phyloP scores from a whole-genome alignment of 1,140 invertebrate species.

The Bathynomus jamesi region DNA sequence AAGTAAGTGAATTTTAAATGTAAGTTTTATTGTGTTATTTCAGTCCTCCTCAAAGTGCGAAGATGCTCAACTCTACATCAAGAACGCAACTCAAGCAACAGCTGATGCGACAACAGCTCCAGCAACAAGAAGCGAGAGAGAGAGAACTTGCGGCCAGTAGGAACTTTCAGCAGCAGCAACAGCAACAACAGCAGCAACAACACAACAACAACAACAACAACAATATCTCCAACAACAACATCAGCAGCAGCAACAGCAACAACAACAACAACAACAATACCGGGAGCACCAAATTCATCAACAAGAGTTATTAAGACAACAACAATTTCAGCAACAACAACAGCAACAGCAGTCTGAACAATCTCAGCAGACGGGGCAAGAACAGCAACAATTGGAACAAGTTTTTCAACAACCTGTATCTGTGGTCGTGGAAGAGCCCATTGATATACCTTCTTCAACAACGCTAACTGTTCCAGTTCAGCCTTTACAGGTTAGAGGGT shows the following conservation, averaged over 20 bases:
- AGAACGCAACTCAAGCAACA: constrained; percentile 76
- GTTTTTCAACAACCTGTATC: no score
- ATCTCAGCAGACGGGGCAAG: constrained; percentile 44
- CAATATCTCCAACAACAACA: not conserved
- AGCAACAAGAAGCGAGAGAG: constrained; percentile 53
- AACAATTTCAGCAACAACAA: constrained; percentile 2
- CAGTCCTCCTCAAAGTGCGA: constrained; percentile 69
- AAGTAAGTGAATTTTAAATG: no score
- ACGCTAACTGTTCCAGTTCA: constrained; percentile 62
- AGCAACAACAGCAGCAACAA: constrained; percentile 34
- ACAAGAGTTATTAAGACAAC: no score
- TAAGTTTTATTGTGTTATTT: constrained; percentile 39
- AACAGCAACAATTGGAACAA: no score
- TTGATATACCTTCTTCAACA: constrained; percentile 45
- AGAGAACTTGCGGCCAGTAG: constrained; percentile 37
- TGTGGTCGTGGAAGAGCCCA: constrained; percentile 51
- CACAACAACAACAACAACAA: not conserved
- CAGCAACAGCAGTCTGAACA: not conserved
- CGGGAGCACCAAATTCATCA: no score
- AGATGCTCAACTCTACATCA: constrained; percentile 56
- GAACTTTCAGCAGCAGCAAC: constrained; percentile 37
- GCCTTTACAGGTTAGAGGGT: constrained; percentile 60
- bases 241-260: constrained; percentile 20
- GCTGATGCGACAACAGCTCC: constrained; percentile 69
- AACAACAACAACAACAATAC: constrained; percentile 38